These are phyloP conservation scores for Gobiocypris rarus DNA, from an alignment of 2,113 vertebrate species.

Conservation along the genomic window DNA sequence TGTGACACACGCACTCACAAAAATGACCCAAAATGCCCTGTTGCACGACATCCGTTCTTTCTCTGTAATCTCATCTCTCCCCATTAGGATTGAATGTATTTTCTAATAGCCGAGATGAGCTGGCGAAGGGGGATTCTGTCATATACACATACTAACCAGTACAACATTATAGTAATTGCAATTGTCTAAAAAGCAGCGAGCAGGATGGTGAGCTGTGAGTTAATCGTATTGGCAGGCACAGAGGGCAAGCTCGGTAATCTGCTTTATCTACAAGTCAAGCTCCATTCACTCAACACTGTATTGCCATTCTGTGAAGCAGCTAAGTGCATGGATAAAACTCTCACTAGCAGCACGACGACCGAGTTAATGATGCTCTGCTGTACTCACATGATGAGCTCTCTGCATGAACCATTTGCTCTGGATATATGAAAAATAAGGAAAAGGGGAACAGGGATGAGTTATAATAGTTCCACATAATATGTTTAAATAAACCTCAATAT, in stretches of 20 bases:
- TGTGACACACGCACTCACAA: constrained; percentile 10
- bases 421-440: not conserved
- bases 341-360: constrained; percentile 19
- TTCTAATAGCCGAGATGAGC: constrained; percentile 60
- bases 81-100: constrained; percentile 61
- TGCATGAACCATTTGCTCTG: not conserved
- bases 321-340: constrained; percentile 31
- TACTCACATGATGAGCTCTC: constrained; percentile 1
- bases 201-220: constrained; percentile 54
- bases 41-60: constrained; percentile 37
- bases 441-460: not conserved
- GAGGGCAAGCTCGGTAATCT: constrained; percentile 65
- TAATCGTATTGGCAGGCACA: constrained; percentile 66
- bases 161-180: constrained; percentile 75
- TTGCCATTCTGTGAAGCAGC: constrained; percentile 23
- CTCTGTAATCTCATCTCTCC: constrained; percentile 33
- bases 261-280: constrained; percentile 60
- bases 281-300: constrained; percentile 54
- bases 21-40: constrained; percentile 7
- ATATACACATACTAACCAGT: constrained; percentile 38
- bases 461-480: not conserved
- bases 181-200: constrained; percentile 61
- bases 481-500: not conserved
- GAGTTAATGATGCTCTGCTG: constrained; percentile 1
- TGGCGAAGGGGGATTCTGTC: constrained; percentile 35